Conservation (phyloP, 2,888 invertebrate species). For the Catocala sponsa region DNA sequence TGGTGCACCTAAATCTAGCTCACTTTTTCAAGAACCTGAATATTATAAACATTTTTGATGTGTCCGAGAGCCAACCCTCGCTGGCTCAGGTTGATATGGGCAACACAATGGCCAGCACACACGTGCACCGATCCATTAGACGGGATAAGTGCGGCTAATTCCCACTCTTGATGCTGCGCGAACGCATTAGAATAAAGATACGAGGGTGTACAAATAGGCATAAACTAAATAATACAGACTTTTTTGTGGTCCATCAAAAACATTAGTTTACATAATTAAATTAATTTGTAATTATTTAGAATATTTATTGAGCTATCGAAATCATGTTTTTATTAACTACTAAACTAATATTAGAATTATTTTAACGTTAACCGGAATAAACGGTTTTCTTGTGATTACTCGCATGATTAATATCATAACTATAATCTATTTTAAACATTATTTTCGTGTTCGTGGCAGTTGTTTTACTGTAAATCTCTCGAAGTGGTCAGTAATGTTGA, state of each 20-base stretch:
- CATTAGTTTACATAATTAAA: too few relatives aligned
- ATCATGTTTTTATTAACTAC: too few relatives aligned
- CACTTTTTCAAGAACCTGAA: too few relatives aligned
- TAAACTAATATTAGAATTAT: too few relatives aligned
- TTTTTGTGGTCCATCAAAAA: too few relatives aligned
- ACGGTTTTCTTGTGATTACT: too few relatives aligned
- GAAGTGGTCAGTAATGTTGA: conserved; percentile 52
- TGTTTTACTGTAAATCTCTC: conserved; percentile 42
- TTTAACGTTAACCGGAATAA: too few relatives aligned
- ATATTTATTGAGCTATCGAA: too few relatives aligned
- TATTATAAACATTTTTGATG: conserved; percentile 6
- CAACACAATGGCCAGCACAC: conserved; percentile 71
- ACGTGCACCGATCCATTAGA: conserved; percentile 76
- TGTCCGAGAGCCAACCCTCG: conserved; percentile 42
- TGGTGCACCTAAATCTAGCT: too few relatives aligned
- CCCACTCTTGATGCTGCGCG: conserved; percentile 68
- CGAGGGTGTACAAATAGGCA: conserved; percentile 60
- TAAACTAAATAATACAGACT: conserved; percentile 9
- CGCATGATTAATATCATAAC: neutral
- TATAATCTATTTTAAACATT: neutral
- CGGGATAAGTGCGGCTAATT: conserved; percentile 85
- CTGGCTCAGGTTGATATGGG: conserved; percentile 35
- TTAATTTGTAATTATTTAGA: too few relatives aligned
- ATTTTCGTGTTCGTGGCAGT: conserved; percentile 27
- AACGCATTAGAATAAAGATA: conserved; percentile 62